Evolutionary conservation across 2,797 vertebrate species (phyloP).

Genomic region (Scarus forsteni): DNA sequence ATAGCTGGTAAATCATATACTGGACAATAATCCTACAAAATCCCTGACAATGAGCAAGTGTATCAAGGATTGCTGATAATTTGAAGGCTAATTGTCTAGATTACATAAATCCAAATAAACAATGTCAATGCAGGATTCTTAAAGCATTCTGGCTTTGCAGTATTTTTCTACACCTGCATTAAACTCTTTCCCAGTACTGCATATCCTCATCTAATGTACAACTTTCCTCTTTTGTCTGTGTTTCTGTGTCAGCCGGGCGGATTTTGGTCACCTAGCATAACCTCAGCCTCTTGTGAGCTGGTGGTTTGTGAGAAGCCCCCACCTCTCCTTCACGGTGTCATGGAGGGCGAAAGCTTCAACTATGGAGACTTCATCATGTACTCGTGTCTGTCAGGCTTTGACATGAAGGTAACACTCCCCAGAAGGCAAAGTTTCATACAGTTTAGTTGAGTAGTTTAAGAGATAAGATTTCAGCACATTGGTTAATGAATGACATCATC

Average conservation of each 20-base stretch:
- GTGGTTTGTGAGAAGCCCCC: conserved; percentile 89
- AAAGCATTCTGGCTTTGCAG: no score
- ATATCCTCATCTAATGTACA: conserved; percentile 2
- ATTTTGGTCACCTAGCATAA: conserved; percentile 89
- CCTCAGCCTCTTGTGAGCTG: conserved; percentile 86
- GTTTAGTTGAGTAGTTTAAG: background rate
- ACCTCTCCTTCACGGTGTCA: conserved; percentile 84
- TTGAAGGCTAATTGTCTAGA: no score
- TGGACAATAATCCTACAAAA: no score
- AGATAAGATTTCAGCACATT: background rate
- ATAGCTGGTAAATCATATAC: no score
- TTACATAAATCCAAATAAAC: no score
- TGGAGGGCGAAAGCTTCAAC: conserved; percentile 86
- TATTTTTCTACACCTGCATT: no score
- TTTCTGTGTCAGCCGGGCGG: conserved; percentile 82
- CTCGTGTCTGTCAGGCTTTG: conserved; percentile 91
- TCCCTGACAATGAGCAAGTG: no score
- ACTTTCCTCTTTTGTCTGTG: background rate
- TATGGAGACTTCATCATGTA: conserved; percentile 88
- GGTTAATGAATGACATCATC: background rate
- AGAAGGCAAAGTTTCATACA: background rate
- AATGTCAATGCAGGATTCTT: no score
- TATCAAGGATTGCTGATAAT: no score
- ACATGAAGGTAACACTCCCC: conserved; percentile 87
- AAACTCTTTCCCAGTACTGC: no score